Evolutionary conservation across 2,113 vertebrate genomes (phyloP), one percentile per base, ranked within the genome.

Genomic region (Salvelinus alpinus): DNA sequence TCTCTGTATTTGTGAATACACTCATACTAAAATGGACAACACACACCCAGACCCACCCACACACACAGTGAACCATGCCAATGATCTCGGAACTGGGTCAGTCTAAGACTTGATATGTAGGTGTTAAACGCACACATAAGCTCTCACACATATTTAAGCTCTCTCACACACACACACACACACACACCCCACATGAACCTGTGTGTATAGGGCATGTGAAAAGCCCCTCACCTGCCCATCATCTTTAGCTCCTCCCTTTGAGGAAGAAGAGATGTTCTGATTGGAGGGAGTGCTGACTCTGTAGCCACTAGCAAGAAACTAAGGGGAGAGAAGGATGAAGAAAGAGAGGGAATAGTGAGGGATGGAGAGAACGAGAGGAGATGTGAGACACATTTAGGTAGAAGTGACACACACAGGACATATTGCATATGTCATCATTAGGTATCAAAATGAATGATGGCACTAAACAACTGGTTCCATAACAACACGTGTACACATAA

Each of bases 261-360:
- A 64, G 27, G 67, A 20, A 25, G 79, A 64, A 0, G 84, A 68
- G n/a, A 14, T 5, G n/a, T 57, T 89, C 82, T 88, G 90, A 78
- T 74, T 85, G 76, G 90, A 92, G 11, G 88, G 88, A 27, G 85
- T 34, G 3, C 84, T 48, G 5, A 90, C 87, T 77, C 83, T 91
- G 86, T 88, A 84, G 13, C 84, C 90, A 12, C 86, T 91, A 27
- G 78, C 84, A 73, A 78, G 74, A 0, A 87, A 71, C 86, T 90
- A 78, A 25, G 75, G 13, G 67, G 71, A 82, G 70, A 87, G 73
- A 80, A 57, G 20, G 1, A 24, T 73, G 47, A 78, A 71, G 27
- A 65, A 72, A 34, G 69, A 24, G 0, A 27, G 31, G 66, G 75
- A 76, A 77, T 86, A 83, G 78, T 74, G 60, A 76, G 44, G 16